Conservation (phyloP, 64 coral and sea anemone species). For the Stylophora pistillata region DNA sequence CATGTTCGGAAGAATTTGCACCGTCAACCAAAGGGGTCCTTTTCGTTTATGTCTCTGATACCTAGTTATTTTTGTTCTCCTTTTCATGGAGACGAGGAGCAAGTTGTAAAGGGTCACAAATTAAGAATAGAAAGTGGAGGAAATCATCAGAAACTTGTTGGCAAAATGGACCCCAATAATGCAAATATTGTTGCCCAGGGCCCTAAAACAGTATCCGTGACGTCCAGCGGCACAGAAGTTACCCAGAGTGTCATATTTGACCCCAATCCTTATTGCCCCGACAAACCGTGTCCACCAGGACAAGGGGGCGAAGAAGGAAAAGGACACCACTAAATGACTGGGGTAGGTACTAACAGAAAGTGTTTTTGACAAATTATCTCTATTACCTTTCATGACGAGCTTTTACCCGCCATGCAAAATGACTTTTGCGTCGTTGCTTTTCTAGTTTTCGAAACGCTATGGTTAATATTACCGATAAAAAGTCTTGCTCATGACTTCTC, state of each 20-base stretch:
- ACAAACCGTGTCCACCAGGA: neutral
- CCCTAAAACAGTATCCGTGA: neutral
- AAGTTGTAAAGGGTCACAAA: conserved; percentile 17
- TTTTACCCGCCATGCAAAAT: too few relatives aligned
- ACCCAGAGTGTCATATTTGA: conserved; percentile 10
- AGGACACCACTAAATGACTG: neutral
- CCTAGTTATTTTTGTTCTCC: too few relatives aligned
- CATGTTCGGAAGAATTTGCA: too few relatives aligned
- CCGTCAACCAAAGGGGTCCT: too few relatives aligned
- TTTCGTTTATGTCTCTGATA: neutral
- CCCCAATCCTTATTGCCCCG: conserved; percentile 4
- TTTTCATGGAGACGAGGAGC: neutral
- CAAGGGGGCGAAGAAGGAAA: neutral
- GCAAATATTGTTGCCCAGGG: neutral
- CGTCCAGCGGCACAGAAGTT: neutral
- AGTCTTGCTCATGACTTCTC: too few relatives aligned
- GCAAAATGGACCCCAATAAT: conserved; percentile 31
- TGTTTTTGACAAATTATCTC: neutral
- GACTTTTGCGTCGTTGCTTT: too few relatives aligned
- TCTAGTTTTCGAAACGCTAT: too few relatives aligned
- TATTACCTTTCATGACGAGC: neutral
- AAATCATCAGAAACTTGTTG: neutral
- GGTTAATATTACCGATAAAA: too few relatives aligned
- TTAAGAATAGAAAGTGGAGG: neutral
- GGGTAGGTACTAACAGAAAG: neutral